phyloP scores from a whole-genome alignment of 2,888 invertebrate species.

The Chaetogeoica ovagalla region DNA sequence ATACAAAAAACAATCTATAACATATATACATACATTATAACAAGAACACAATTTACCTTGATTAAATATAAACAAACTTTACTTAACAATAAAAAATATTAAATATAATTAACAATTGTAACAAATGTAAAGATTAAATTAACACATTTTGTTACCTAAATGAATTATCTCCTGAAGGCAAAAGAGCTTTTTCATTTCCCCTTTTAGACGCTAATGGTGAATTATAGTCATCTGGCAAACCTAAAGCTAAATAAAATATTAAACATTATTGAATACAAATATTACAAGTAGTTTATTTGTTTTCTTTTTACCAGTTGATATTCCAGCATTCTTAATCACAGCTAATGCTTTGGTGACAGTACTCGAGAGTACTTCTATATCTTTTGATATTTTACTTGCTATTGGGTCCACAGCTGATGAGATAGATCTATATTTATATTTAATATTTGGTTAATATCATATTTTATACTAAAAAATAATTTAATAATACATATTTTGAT shows the following conservation, averaged over 20 bases:
- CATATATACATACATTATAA: conserved; percentile 16
- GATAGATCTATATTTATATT: conserved; percentile 30
- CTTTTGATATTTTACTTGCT: conserved; percentile 47
- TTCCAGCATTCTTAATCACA: conserved; percentile 69
- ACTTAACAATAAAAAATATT: background rate
- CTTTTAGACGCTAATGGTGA: conserved; percentile 38
- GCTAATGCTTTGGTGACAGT: conserved; percentile 73
- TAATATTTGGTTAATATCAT: too few relatives aligned
- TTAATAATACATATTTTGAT: background rate
- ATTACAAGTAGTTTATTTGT: background rate
- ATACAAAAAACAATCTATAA: conserved; percentile 63
- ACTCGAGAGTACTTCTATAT: conserved; percentile 46
- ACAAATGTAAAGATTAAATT: background rate
- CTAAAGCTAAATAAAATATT: conserved; percentile 34
- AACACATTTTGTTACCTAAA: conserved; percentile 29
- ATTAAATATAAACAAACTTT: background rate
- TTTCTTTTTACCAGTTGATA: conserved; percentile 51
- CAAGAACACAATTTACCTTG: conserved; percentile 44
- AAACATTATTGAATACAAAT: background rate
- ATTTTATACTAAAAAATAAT: too few relatives aligned
- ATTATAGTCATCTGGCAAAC: conserved; percentile 31
- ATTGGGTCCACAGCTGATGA: conserved; percentile 31
- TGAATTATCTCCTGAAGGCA: conserved; percentile 34
- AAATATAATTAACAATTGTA: too few relatives aligned
- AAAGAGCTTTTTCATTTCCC: conserved; percentile 43